These are phyloP conservation scores for Oryzias celebensis DNA, from an alignment of 2,113 vertebrate species.

Conservation along the genomic window DNA sequence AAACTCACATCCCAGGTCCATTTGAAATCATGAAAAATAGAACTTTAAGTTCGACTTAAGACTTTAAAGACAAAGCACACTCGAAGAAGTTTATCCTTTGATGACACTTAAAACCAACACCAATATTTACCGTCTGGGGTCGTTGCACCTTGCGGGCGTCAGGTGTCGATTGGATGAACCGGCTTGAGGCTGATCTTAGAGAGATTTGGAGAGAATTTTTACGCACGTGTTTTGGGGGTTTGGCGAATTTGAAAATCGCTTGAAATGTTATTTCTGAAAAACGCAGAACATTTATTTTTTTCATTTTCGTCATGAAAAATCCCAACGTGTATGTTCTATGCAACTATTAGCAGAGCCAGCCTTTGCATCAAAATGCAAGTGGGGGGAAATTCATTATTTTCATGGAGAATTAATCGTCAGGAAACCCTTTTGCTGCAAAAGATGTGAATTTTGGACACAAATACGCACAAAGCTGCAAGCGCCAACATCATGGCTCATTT, in stretches of 20 bases:
- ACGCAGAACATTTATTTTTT: too few species aligned
- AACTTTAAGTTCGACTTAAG: constrained; percentile 24
- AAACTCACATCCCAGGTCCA: not conserved
- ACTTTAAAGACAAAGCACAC: constrained; percentile 46
- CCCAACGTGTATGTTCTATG: too few species aligned
- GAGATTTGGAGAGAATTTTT: constrained; percentile 13
- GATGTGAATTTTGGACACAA: too few species aligned
- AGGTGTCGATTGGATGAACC: constrained; percentile 49
- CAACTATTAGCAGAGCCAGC: too few species aligned
- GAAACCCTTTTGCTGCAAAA: too few species aligned
- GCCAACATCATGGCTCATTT: too few species aligned
- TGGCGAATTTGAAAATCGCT: not conserved
- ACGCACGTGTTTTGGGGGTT: not conserved
- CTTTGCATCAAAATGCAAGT: too few species aligned
- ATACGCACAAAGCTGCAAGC: too few species aligned
- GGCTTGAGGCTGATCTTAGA: constrained; percentile 26
- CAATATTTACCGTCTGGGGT: constrained; percentile 71
- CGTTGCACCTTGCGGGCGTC: constrained; percentile 56
- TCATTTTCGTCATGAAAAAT: too few species aligned
- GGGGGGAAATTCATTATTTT: too few species aligned
- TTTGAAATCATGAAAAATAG: constrained; percentile 16
- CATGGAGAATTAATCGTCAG: too few species aligned
- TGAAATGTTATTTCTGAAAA: too few species aligned
- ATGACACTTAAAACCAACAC: constrained; percentile 67
- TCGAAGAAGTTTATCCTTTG: constrained; percentile 55